Percentiles rank a stretch among this genome's conserved stretches.
These are phyloP conservation scores for Regulus satrapa DNA, from an alignment of 2,113 vertebrate genomes.

Conservation along the genomic window DNA sequence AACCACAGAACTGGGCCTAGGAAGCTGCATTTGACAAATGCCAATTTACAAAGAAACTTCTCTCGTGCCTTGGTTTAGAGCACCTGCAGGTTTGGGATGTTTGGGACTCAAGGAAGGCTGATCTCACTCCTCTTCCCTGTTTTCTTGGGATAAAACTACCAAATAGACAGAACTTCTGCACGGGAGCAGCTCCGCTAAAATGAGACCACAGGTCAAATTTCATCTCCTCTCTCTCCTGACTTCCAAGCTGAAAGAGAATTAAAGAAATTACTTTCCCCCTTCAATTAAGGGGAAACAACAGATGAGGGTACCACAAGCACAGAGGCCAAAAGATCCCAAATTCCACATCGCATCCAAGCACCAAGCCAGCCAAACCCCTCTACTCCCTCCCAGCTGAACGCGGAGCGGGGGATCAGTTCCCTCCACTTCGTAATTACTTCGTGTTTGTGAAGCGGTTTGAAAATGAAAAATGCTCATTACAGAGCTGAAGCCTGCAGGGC, in stretches of 20 bases:
- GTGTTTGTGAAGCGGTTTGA: slow-evolving; percentile 44
- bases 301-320: not conserved
- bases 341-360: not conserved
- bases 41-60: not conserved
- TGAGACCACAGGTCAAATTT: not conserved
- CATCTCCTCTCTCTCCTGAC: not conserved
- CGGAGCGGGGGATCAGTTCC: slow-evolving; percentile 32
- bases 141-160: not conserved
- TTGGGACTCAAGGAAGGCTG: not conserved
- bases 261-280: not conserved
- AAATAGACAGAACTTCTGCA: not conserved
- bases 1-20: not conserved
- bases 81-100: not conserved
- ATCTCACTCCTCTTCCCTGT: not conserved
- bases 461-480: slow-evolving; percentile 59
- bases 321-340: slow-evolving; percentile 35
- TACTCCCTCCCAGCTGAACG: not conserved
- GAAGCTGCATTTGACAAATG: not conserved
- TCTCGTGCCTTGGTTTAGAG: not conserved
- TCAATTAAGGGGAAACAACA: not conserved
- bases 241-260: not conserved
- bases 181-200: not conserved
- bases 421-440: slow-evolving; percentile 30
- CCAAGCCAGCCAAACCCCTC: not conserved
- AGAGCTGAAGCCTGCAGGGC: slow-evolving; percentile 54